Base-by-base conservation (phyloP, 2,797 vertebrate species). In the Cirrhinus mrigala region DNA sequence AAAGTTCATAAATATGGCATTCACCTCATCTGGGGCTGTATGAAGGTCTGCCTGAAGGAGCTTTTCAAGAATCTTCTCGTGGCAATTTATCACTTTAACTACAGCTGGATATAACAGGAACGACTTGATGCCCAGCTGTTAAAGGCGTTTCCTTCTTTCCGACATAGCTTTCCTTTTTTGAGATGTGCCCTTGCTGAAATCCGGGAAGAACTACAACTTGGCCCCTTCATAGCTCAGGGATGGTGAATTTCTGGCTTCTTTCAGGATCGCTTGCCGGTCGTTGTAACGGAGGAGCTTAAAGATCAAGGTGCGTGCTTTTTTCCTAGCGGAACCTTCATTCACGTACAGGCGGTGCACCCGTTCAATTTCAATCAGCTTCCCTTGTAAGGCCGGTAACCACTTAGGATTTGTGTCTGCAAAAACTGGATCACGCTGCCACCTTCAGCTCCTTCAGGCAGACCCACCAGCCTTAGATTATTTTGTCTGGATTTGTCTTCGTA, bases 271-370 rank as follows among this genome's bases (percentile, higher is more conserved):
- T 18, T 83, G 81, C 15, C 71, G 18, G 58, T 76, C 29, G 14
- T 83, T 76, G 14, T 83, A 77, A 1, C 15, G 12, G 10, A 83
- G 82, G 2, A 83, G 24, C 11, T 76, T 76, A 20, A 76, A 77
- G 6, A 83, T 77, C 58, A 50, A n/a, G 3, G 58, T 83, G 37
- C 18, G 3, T 3, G 52, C 20, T 3, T 16, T 50, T 1, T 75
- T 33, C 29, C 24, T 62, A 4, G 69, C 29, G 11, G n/a, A 2
- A 40, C 27, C 70, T 3, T 73, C 7, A 18, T 54, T 70, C 12
- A 18, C 48, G 18, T 70, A 56, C 1, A 81, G 12, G 4, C 20
- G 20, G 7, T 56, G 54, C 2, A 4, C 2, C 0, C 20, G 0
- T 56, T 56, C 54, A 56, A 56, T 56, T 20, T 56, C 54, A 8